phyloP scores from a whole-genome alignment of 92 coral and sea anemone genomes.

The Palythoa caribaeorum region DNA sequence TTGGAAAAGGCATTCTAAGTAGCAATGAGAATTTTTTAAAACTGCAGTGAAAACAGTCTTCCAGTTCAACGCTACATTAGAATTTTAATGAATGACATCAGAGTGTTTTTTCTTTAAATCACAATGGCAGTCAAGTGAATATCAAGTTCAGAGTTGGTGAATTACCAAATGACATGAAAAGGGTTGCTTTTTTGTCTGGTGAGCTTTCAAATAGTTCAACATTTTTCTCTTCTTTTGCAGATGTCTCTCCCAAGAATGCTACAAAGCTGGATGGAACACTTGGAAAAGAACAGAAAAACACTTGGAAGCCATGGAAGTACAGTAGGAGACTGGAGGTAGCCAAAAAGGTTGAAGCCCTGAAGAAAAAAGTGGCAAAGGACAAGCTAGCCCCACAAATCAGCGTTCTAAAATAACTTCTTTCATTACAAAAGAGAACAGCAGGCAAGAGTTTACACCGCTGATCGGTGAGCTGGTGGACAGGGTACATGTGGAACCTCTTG shows the following conservation, averaged over 20 bases:
- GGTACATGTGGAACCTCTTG: slow-evolving; percentile 35
- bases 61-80: slow-evolving; percentile 1
- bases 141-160: slow-evolving; percentile 49
- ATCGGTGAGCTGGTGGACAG: slow-evolving; percentile 46
- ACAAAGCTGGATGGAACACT: slow-evolving; percentile 25
- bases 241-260: slow-evolving; percentile 54
- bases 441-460: slow-evolving; percentile 58
- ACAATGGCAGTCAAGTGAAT: slow-evolving; percentile 39
- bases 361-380: slow-evolving; percentile 38
- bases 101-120: slow-evolving; percentile 18
- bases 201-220: slow-evolving; percentile 54
- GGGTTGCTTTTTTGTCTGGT: slow-evolving; percentile 65
- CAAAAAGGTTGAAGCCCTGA: slow-evolving; percentile 42
- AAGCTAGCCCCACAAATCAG: slow-evolving; percentile 52
- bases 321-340: slow-evolving; percentile 48
- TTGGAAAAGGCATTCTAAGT: slow-evolving; percentile 13
- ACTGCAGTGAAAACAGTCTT: slow-evolving; percentile 6
- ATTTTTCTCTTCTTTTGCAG: slow-evolving; percentile 82
- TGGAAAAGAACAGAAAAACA: slow-evolving; percentile 52
- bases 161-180: slow-evolving; percentile 61
- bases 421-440: slow-evolving; percentile 44
- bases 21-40: background rate
- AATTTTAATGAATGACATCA: slow-evolving; percentile 15
- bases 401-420: slow-evolving; percentile 43
- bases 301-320: slow-evolving; percentile 67